These are phyloP conservation scores for Volucella bombylans DNA, from an alignment of 2,888 invertebrate species.

Conservation along the genomic window DNA sequence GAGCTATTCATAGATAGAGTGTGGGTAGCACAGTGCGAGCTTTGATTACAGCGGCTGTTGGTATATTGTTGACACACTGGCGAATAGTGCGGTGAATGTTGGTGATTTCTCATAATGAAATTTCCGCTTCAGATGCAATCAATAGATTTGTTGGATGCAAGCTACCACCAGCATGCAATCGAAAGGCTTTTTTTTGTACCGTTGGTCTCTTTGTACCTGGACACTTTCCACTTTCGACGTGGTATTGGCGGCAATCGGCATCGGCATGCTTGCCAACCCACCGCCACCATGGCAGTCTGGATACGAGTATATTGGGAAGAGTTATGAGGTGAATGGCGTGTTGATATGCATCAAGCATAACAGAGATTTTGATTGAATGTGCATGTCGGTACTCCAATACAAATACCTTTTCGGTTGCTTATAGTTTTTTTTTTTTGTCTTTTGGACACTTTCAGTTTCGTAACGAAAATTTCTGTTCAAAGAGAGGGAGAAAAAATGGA, in stretches of 20 bases:
- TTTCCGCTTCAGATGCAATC: constrained; percentile 73
- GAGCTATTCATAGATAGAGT: constrained; percentile 8
- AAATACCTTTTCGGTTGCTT: no score
- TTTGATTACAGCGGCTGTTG: constrained; percentile 42
- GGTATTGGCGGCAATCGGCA: neutral
- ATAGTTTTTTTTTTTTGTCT: neutral
- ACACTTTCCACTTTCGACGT: constrained; percentile 61
- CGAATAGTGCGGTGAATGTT: constrained; percentile 51
- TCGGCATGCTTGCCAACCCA: constrained; percentile 32
- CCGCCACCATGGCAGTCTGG: constrained; percentile 20
- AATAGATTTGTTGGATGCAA: constrained; percentile 47
- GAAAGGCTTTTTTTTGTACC: constrained; percentile 26
- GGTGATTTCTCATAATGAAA: constrained; percentile 51
- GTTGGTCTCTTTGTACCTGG: constrained; percentile 6
- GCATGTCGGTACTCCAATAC: constrained; percentile 1
- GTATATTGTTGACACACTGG: constrained; percentile 56
- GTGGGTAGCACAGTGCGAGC: constrained; percentile 16
- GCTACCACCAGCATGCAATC: constrained; percentile 52
- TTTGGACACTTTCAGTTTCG: constrained; percentile 42
- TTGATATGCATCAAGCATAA: constrained; percentile 42
- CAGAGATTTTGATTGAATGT: constrained; percentile 46
- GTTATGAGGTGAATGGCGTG: constrained; percentile 45
- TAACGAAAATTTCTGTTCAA: constrained; percentile 11
- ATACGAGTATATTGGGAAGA: constrained; percentile 14
- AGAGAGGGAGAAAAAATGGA: neutral